These are phyloP conservation scores for Euborellia annulipes DNA, from an alignment of 1,140 invertebrate species.

Conservation along the genomic window DNA sequence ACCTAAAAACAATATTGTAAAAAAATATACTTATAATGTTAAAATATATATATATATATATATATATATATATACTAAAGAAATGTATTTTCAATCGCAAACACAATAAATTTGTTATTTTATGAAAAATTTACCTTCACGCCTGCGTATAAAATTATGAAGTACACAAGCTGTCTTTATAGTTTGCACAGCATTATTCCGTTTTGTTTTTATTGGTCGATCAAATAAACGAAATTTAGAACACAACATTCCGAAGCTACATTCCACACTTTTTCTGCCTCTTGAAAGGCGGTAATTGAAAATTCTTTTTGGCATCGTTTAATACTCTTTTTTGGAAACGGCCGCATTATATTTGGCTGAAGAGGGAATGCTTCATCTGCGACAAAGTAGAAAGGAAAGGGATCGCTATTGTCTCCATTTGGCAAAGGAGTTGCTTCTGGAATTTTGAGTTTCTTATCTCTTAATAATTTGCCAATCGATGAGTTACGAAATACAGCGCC, in stretches of 20 bases:
- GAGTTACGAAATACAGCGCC: constrained; percentile 8
- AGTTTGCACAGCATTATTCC: not conserved
- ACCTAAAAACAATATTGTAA: no score
- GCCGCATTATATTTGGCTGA: constrained; percentile 12
- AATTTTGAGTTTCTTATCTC: not conserved
- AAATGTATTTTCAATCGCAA: no score
- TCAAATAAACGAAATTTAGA: constrained; percentile 7
- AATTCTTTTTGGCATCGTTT: constrained; percentile 6
- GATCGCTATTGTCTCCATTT: constrained; percentile 6
- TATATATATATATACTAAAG: no score
- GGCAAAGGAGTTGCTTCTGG: constrained; percentile 4
- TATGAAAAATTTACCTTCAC: no score
- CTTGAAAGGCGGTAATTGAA: constrained; percentile 10
- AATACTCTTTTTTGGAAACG: constrained; percentile 9
- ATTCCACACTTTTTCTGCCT: constrained; percentile 9
- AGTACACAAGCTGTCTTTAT: not conserved
- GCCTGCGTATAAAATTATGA: constrained; percentile 1
- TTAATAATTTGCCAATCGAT: constrained; percentile 2
- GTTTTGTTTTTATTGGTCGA: not conserved
- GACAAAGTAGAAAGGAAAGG: constrained; percentile 12
- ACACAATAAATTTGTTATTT: no score
- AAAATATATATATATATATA: no score
- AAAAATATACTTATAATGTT: no score
- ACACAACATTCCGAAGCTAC: constrained; percentile 7
- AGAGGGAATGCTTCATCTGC: constrained; percentile 17